Evolutionary conservation across 2,888 invertebrate species (phyloP).

Genomic region (Cepaea hortensis): DNA sequence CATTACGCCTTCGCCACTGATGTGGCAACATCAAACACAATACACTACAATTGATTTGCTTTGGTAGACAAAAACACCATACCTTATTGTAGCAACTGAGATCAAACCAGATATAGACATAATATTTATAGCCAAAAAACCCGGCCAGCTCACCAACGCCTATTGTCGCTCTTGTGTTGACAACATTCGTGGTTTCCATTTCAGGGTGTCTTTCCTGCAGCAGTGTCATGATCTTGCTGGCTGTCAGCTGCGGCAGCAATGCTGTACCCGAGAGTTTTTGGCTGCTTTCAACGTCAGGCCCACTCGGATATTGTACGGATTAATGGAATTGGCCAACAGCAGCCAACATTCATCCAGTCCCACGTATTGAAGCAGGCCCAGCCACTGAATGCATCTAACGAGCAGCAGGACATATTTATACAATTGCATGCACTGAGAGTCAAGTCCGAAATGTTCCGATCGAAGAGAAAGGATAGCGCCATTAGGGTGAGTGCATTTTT

Average conservation of each 20-base stretch:
- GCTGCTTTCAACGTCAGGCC: not conserved
- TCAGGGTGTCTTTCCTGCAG: no score
- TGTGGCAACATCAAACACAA: no score
- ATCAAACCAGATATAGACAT: not conserved
- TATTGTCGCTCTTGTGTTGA: not conserved
- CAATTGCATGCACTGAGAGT: not conserved
- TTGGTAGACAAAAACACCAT: no score
- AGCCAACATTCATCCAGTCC: not conserved
- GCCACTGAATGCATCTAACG: not conserved
- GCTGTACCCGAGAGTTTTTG: not conserved
- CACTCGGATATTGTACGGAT: not conserved
- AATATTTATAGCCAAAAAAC: not conserved
- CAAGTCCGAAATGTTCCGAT: not conserved
- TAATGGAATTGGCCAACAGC: not conserved
- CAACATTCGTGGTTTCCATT: not conserved
- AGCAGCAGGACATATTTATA: not conserved
- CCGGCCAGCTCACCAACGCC: not conserved
- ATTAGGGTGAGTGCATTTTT: constrained; percentile 3
- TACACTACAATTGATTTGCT: no score
- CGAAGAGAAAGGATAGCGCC: constrained; percentile 22
- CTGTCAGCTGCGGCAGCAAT: constrained; percentile 2
- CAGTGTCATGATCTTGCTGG: not conserved
- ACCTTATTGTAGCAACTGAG: no score
- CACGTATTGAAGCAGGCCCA: not conserved
- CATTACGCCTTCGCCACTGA: no score